These are phyloP conservation scores for Leucoraja ocellata DNA, from an alignment of 2,797 vertebrate genomes.

Conservation along the genomic window DNA sequence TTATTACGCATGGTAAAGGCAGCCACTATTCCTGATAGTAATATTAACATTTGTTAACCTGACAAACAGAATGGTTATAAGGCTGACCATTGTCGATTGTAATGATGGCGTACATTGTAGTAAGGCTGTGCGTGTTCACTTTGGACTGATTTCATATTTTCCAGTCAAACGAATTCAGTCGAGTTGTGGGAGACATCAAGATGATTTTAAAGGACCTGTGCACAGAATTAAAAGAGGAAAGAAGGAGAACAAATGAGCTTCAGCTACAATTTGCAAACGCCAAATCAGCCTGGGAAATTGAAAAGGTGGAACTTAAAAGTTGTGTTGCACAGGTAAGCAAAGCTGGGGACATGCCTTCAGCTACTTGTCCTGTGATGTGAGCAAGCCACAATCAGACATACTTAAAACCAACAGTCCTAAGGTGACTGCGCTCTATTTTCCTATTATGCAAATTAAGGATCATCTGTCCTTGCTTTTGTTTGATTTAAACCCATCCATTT, in stretches of 20 bases:
- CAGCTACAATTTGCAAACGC: slow-evolving; percentile 96
- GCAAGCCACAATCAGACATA: neutral
- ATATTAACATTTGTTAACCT: neutral
- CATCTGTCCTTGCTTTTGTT: neutral
- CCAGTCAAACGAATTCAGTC: slow-evolving; percentile 76
- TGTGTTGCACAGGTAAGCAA: slow-evolving; percentile 73
- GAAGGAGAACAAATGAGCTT: slow-evolving; percentile 79
- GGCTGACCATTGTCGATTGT: neutral
- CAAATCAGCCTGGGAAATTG: slow-evolving; percentile 92
- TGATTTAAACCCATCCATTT: neutral
- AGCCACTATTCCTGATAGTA: neutral
- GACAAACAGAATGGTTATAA: neutral
- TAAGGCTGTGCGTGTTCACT: neutral
- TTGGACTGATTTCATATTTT: neutral
- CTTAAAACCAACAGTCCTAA: neutral
- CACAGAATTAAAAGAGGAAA: slow-evolving; percentile 79
- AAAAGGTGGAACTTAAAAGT: slow-evolving; percentile 81
- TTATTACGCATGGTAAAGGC: neutral
- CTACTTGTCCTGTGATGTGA: neutral
- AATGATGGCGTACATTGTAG: neutral
- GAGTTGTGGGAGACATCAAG: slow-evolving; percentile 82
- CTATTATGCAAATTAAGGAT: neutral
- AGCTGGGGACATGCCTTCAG: neutral
- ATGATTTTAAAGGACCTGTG: slow-evolving; percentile 84
- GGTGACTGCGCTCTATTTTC: neutral